Conservation (phyloP, 2,113 vertebrate genomes). For the Rhinogobius similis region DNA sequence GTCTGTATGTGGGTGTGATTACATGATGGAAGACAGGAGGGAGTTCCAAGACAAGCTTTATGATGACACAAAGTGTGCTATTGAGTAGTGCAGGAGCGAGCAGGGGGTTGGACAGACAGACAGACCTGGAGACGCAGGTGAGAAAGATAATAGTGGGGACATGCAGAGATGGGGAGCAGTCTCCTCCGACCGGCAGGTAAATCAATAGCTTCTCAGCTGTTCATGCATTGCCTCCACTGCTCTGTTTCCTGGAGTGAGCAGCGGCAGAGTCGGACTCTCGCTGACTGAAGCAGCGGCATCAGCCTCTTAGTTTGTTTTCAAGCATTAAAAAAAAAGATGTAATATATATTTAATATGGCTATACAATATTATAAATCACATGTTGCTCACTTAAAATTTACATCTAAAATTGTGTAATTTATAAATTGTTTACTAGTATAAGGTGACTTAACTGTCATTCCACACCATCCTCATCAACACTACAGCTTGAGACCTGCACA, state of each 20-base stretch:
- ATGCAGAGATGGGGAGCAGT: constrained; percentile 48
- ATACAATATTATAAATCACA: background rate
- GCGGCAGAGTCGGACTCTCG: constrained; percentile 46
- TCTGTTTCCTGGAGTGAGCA: constrained; percentile 16
- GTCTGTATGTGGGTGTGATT: constrained; percentile 40
- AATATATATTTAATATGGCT: constrained; percentile 11
- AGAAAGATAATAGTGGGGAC: constrained; percentile 43
- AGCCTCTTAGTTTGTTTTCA: too few relatives aligned
- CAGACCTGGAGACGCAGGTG: constrained; percentile 29
- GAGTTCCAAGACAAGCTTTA: constrained; percentile 6
- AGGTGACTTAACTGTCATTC: too few relatives aligned
- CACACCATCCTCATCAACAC: background rate
- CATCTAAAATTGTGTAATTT: background rate
- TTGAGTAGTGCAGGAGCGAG: constrained; percentile 34
- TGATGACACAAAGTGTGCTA: constrained; percentile 23
- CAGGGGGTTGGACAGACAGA: constrained; percentile 20
- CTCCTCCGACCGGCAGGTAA: constrained; percentile 46
- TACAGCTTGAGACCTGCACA: background rate
- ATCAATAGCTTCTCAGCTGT: constrained; percentile 55
- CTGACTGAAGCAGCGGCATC: constrained; percentile 40
- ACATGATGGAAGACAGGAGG: constrained; percentile 9
- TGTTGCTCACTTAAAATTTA: background rate
- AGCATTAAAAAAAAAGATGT: too few relatives aligned
- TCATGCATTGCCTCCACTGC: constrained; percentile 17
- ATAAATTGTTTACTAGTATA: too few relatives aligned